Evolutionary conservation across 2,888 invertebrate species (phyloP).

Genomic region (Melanargia galathea): DNA sequence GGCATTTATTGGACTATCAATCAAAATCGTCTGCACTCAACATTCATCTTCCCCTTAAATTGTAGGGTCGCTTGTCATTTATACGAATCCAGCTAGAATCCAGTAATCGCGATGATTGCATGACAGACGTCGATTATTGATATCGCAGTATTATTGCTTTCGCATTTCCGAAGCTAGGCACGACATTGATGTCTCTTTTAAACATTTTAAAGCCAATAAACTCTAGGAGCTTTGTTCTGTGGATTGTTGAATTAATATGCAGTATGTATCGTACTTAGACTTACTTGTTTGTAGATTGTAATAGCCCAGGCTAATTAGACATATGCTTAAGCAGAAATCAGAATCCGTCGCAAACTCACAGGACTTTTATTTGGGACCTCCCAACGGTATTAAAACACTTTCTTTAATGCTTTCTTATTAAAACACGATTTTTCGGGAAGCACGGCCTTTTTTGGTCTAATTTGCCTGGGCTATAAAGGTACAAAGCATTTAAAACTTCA

Average conservation of each 20-base stretch:
- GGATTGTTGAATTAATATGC: neutral
- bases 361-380: no score
- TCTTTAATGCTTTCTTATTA: no score
- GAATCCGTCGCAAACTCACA: no score
- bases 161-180: constrained; percentile 10
- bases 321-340: no score
- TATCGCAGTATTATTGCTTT: constrained; percentile 18
- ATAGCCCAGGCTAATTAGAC: no score
- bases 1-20: constrained; percentile 65
- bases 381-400: no score
- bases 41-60: constrained; percentile 51
- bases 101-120: constrained; percentile 37
- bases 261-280: no score
- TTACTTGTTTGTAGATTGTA: no score
- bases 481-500: no score
- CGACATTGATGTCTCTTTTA: constrained; percentile 20
- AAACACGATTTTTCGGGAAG: no score
- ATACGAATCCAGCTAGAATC: constrained; percentile 38
- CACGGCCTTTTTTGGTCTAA: no score
- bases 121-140: constrained; percentile 35
- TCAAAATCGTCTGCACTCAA: constrained; percentile 57
- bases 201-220: constrained; percentile 11
- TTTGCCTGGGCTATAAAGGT: no score
- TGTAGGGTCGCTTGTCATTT: constrained; percentile 38
- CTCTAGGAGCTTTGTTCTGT: neutral